A percentile compares a stretch with the other conserved stretches of the same genome.
phyloP scores from a whole-genome alignment of 2,113 vertebrate genomes.

The Rutilus rutilus region DNA sequence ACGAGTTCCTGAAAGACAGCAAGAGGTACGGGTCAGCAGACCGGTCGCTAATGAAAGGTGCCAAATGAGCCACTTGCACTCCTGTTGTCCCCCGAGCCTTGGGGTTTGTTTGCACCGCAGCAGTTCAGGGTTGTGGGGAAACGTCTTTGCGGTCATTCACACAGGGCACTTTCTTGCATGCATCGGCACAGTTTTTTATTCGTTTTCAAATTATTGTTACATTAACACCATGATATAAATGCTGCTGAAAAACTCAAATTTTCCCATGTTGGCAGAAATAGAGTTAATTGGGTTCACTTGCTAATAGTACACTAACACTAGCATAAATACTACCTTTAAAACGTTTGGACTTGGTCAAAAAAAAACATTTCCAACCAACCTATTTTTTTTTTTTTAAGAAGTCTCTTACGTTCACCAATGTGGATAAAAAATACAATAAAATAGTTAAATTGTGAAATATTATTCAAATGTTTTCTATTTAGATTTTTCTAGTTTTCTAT shows the following conservation, averaged over 20 bases:
- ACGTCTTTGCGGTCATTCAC: not conserved
- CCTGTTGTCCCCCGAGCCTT: not conserved
- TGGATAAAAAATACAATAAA: not conserved
- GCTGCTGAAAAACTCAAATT: not conserved
- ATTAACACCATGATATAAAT: not conserved
- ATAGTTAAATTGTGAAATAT: not conserved
- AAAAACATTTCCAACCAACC: too few relatives aligned
- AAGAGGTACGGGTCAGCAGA: conserved; percentile 74
- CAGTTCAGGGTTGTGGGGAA: not conserved
- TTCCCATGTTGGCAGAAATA: not conserved
- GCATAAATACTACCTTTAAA: too few relatives aligned
- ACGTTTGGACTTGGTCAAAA: too few relatives aligned
- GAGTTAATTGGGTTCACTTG: too few relatives aligned
- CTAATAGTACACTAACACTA: too few relatives aligned
- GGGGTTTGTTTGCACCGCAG: conserved; percentile 26
- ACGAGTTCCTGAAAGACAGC: conserved; percentile 71
- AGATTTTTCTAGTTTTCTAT: too few relatives aligned
- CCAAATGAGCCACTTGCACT: conserved; percentile 20
- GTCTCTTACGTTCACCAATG: too few relatives aligned
- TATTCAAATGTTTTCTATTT: too few relatives aligned
- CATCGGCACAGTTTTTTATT: not conserved
- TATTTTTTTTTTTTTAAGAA: too few relatives aligned
- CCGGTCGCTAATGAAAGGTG: conserved; percentile 7
- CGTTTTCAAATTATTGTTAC: not conserved
- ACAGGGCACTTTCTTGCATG: not conserved